Evolutionary conservation across 2,113 vertebrate genomes (phyloP), one percentile per base, ranked within the genome.

Genomic region (Lamprotornis superbus): DNA sequence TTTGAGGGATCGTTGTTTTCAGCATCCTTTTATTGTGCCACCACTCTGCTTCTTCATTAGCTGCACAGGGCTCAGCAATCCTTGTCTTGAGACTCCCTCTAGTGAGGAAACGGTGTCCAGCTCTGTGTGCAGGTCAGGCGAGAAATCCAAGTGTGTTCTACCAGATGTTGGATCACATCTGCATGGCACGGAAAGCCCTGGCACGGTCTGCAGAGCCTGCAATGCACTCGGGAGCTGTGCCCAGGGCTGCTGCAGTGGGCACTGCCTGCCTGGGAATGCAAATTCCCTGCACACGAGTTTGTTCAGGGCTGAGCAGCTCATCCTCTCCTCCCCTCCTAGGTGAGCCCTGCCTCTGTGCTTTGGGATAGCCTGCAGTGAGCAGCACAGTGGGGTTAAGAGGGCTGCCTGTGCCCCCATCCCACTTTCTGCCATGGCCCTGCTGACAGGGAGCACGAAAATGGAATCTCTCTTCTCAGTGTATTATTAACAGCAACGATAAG

Each of bases 1-100:
- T 67, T 60, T 68, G 49, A 59, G 56, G 47, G 39, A n/a, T 25
- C 42, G 7, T 47, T 3, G 2, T 50, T 86, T 67, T 31, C 25
- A 88, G 18, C 42, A 52, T 44, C 22, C 21, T 47, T 86, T 61
- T 53, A 33, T 50, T 46, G 18, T 13, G 42, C 27, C 31, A 15
- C 20, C 12, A 1, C 9, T 21, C 28, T 50, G 50, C 75, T 63
- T 1, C 49, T 46, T 12, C 3, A 8, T 15, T 1, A 7, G 9
- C 15, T 19, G 8, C 11, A 1, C 47, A 56, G 24, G 18, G 39
- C 65, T 85, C 33, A 2, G 50, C 9, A 88, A 59, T 44, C 35
- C 75, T 96, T 50, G 90, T 74, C 30, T 78, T 18, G 57, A 25
- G 59, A 28, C 92, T 94, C 92, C 94, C 93, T 75, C 95, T 93